Conservation (phyloP, 1,140 invertebrate species). For the Drosophila pachea region DNA sequence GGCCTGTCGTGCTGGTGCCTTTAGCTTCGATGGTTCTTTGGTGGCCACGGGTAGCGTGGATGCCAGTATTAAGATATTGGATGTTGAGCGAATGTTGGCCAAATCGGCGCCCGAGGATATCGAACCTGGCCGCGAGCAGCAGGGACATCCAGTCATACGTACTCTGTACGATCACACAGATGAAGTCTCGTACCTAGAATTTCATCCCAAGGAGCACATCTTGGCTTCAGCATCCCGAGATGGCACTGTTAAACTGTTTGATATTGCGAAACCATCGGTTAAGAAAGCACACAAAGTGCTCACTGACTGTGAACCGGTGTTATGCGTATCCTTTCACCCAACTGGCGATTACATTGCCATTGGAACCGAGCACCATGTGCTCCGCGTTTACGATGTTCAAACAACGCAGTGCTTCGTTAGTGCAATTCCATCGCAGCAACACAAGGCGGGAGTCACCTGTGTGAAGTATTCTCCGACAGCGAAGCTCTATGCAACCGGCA, state of each 20-base stretch:
- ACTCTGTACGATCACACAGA: conserved; percentile 99
- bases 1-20: conserved; percentile 95
- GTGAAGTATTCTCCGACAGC: conserved; percentile 90
- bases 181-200: conserved; percentile 97
- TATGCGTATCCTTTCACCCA: conserved; percentile 95
- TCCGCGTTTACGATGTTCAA: conserved; percentile 96
- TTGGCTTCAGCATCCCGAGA: conserved; percentile 96
- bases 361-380: conserved; percentile 93
- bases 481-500: conserved; percentile 93
- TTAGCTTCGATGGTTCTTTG: conserved; percentile 95
- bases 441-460: conserved; percentile 90
- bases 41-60: conserved; percentile 99
- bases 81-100: conserved; percentile 98
- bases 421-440: conserved; percentile 93
- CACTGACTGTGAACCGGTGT: conserved; percentile 93
- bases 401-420: conserved; percentile 98
- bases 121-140: conserved; percentile 88
- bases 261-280: conserved; percentile 98
- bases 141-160: conserved; percentile 98
- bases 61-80: conserved; percentile 98
- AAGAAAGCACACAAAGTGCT: conserved; percentile 98
- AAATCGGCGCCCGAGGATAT: conserved; percentile 93
- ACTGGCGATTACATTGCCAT: conserved; percentile 96
- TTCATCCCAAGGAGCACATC: conserved; percentile 96
- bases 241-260: conserved; percentile 96